Percentiles rank a stretch among this genome's conserved stretches.
Conservation (phyloP, 1,140 invertebrate species). For the Diploscapter pachys region DNA sequence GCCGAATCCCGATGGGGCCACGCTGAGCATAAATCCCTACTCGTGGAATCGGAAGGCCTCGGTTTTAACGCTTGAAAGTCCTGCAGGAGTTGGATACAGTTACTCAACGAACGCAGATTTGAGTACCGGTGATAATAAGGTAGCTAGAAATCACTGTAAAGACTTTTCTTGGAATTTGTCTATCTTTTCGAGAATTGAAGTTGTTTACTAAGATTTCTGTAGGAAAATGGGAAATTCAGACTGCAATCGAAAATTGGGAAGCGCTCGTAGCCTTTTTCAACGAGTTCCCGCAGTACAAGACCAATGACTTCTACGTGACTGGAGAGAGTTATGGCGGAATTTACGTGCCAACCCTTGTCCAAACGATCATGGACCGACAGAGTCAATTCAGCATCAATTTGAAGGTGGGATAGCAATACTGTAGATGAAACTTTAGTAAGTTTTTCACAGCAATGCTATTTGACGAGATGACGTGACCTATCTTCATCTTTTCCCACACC, state of each 20-base stretch:
- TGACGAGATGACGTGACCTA: too few species aligned
- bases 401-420: neutral
- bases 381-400: conserved; percentile 11
- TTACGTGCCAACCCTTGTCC: conserved; percentile 14
- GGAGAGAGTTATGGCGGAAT: conserved; percentile 61
- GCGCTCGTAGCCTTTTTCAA: conserved; percentile 62
- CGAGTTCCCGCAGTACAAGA: conserved; percentile 63
- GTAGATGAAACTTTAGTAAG: too few species aligned
- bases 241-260: conserved; percentile 59
- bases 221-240: conserved; percentile 23
- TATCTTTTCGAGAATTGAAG: too few species aligned
- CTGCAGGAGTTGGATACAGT: conserved; percentile 65
- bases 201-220: neutral
- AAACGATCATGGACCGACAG: conserved; percentile 14
- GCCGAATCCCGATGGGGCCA: conserved; percentile 55
- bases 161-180: neutral
- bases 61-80: conserved; percentile 67
- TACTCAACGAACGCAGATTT: conserved; percentile 61
- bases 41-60: conserved; percentile 73
- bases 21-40: conserved; percentile 59
- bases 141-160: neutral
- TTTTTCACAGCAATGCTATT: too few species aligned
- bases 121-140: conserved; percentile 60
- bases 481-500: too few species aligned
- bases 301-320: conserved; percentile 60